Conservation (phyloP, 1,140 invertebrate genomes). For the Colletes gigas region DNA sequence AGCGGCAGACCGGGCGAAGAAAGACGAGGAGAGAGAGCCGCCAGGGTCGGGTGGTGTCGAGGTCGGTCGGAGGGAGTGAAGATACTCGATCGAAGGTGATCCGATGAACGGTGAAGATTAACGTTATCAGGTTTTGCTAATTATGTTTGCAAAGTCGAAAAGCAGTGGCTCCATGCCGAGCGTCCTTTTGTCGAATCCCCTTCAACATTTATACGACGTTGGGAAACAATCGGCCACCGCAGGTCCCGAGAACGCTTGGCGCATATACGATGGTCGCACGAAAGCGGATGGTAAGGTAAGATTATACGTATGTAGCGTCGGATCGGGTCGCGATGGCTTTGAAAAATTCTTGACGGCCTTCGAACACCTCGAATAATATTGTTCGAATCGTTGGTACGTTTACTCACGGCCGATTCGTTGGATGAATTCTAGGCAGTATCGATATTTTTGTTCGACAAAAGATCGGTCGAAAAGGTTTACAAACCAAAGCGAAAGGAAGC, state of each 20-base stretch:
- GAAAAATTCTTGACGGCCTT: too few species aligned
- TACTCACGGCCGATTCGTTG: background rate
- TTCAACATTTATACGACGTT: constrained; percentile 93
- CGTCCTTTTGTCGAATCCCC: constrained; percentile 88
- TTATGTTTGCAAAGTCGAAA: constrained; percentile 90
- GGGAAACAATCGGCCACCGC: constrained; percentile 93
- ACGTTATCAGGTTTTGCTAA: constrained; percentile 48
- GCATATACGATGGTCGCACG: constrained; percentile 93
- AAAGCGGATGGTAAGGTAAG: constrained; percentile 95
- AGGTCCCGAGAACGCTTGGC: constrained; percentile 96
- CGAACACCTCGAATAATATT: too few species aligned
- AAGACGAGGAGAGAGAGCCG: background rate
- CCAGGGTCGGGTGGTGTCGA: too few species aligned
- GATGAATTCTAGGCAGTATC: constrained; percentile 91
- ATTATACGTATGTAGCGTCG: background rate
- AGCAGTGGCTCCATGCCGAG: constrained; percentile 80
- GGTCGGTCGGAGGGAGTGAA: too few species aligned
- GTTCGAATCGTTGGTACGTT: background rate
- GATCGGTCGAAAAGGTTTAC: constrained; percentile 95
- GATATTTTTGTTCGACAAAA: constrained; percentile 97
- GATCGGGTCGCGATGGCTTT: background rate
- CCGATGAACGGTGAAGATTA: constrained; percentile 32
- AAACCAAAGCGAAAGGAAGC: constrained; percentile 96
- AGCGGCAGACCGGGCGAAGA: background rate
- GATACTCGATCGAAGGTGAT: background rate